Conservation (phyloP, 2,888 invertebrate species). For the Tineola bisselliella region DNA sequence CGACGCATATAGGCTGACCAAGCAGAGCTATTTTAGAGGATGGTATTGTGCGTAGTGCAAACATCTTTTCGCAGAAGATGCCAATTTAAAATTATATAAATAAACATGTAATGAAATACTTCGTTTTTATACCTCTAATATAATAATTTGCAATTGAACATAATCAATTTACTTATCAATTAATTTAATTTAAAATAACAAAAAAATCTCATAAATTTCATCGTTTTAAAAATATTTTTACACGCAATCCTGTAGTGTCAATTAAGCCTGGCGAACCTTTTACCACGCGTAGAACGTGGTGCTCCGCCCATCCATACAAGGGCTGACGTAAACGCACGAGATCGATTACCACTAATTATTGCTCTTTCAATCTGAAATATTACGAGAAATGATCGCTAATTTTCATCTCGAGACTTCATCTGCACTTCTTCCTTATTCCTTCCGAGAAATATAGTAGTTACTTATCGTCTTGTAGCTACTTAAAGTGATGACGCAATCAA, state of each 20-base stretch:
- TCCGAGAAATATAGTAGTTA: background rate
- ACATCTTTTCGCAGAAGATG: background rate
- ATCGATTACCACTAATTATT: slow-evolving; percentile 65
- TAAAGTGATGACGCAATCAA: background rate
- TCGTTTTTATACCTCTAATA: too few species aligned
- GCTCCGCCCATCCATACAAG: slow-evolving; percentile 52
- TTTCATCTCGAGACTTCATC: background rate
- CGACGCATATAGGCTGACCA: slow-evolving; percentile 9
- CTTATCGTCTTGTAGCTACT: background rate
- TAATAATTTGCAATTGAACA: too few species aligned
- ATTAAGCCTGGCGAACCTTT: background rate
- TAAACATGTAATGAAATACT: too few species aligned
- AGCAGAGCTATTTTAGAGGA: background rate
- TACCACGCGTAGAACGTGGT: slow-evolving; percentile 14
- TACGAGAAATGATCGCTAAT: slow-evolving; percentile 2
- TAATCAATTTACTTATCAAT: too few species aligned
- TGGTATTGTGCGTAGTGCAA: background rate
- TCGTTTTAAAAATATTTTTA: too few species aligned
- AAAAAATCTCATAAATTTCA: too few species aligned
- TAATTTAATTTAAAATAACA: too few species aligned
- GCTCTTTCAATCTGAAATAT: slow-evolving; percentile 24
- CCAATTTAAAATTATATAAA: background rate
- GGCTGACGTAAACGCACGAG: slow-evolving; percentile 47
- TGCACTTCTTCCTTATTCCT: slow-evolving; percentile 8
- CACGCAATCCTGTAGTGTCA: too few species aligned